Percentiles rank a stretch among this genome's conserved stretches.
Conservation (phyloP, 2,888 invertebrate genomes). For the Resseliella maxima region DNA sequence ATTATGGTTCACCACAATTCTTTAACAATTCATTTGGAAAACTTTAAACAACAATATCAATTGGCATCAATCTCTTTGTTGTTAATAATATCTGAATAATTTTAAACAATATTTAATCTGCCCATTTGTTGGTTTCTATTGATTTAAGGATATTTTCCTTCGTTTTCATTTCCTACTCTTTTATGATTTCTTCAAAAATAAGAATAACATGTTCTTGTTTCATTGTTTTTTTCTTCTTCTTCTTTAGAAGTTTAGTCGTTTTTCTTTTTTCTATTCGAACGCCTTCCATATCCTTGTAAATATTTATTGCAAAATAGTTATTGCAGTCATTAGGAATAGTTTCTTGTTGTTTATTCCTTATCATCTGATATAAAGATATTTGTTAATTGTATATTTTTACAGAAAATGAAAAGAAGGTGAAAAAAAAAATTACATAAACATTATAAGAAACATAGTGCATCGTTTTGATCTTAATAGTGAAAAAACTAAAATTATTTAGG, state of each 20-base stretch:
- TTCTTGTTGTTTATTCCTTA: constrained; percentile 50
- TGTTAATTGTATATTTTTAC: constrained; percentile 51
- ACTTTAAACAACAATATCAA: no score
- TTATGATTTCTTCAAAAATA: no score
- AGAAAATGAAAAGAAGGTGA: neutral
- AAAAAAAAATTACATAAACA: neutral
- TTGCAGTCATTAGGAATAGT: constrained; percentile 17
- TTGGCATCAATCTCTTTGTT: no score
- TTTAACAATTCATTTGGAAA: no score
- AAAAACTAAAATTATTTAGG: neutral
- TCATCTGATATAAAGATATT: constrained; percentile 6
- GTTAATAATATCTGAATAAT: no score
- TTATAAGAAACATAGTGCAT: no score
- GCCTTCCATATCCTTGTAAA: constrained; percentile 46
- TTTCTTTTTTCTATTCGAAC: constrained; percentile 1
- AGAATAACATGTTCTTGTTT: no score
- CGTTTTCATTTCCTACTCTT: no score
- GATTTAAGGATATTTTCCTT: no score
- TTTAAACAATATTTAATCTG: no score
- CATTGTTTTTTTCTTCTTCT: neutral
- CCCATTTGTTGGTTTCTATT: no score
- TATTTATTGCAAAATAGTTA: constrained; percentile 2
- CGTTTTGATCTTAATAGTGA: constrained; percentile 30
- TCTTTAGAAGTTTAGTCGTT: neutral
- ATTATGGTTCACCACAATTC: no score